Evolutionary conservation across 2,797 vertebrate species (phyloP).

Genomic region (Manis pentadactyla): DNA sequence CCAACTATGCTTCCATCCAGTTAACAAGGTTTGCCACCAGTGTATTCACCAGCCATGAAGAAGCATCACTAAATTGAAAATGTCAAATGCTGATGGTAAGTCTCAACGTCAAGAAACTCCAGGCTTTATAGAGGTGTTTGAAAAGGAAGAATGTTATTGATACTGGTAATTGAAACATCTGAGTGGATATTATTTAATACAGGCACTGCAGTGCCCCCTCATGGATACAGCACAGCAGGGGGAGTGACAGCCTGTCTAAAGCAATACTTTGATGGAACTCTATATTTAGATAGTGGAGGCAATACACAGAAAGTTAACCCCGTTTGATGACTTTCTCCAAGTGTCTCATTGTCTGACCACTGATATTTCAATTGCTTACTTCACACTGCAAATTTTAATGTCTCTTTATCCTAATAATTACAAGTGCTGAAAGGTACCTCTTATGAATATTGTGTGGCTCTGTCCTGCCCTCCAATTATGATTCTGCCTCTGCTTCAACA

Average conservation of each 20-base stretch:
- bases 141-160: neutral
- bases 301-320: neutral
- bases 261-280: neutral
- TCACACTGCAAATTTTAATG: neutral
- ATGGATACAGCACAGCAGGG: rapidly evolving
- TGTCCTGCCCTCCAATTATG: neutral
- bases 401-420: conserved; percentile 9
- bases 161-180: neutral
- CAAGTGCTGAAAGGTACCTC: neutral
- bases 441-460: neutral
- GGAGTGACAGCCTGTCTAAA: neutral
- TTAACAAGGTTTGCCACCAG: neutral
- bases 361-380: neutral
- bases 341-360: neutral
- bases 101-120: neutral
- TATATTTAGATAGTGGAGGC: neutral
- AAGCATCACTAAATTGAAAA: conserved; percentile 20
- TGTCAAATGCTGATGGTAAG: neutral
- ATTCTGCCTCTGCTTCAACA: neutral
- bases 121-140: neutral
- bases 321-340: neutral
- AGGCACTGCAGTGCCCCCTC: neutral
- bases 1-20: neutral
- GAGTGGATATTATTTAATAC: neutral
- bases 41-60: neutral